Evolutionary conservation across 2,797 vertebrate genomes (phyloP), one percentile per base, ranked within the genome.

Genomic region (Notolepis coatsorum): DNA sequence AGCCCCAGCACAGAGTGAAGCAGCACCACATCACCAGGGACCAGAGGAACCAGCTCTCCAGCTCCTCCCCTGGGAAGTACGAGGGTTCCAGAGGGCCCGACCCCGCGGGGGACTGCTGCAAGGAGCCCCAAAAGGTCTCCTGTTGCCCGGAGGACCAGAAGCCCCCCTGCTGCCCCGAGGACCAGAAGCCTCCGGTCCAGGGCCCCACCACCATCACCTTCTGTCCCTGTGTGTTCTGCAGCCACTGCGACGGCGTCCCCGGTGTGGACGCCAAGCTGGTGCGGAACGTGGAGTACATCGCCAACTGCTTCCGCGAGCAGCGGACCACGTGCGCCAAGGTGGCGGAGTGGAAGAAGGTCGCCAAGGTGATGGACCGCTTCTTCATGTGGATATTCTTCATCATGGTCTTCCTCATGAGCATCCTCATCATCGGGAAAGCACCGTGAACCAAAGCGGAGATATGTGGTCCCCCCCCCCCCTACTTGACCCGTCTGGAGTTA

Each of bases 381-480:
- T 99, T 99, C 81, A 99, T 99, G 97, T 99, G 97, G 97, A 89
- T 98, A 75, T 99, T 99, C 84, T 99, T 99, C 70, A 79, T 93
- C 18, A 98, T 99, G 97, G 97, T 99, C 68, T 96, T 98, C 80
- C 94, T 98, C 48, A 98, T 99, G 97, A 99, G 97, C 0, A 87
- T 97, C 70, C 87, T 98, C 65, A 93, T 99, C 67, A 95, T 96
- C 10, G 95, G 95, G 30, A 97, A 95, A 72, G 95, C 95, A 6
- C 89, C 91, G 1, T 95, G 70, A 85, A n/a, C n/a, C 8, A 15
- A 6, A 50, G 13, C 23, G 31, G 25, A 4, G 9, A 25, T 10
- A 5, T 12, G 42, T 24, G 7, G 12, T 33, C 25, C 17, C 28
- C 25, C 2, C 52, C 5, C n/a, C 18, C 15, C 20, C 21, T 24